Base-by-base conservation (phyloP, 2,113 vertebrate genomes). In the Chitala chitala region DNA sequence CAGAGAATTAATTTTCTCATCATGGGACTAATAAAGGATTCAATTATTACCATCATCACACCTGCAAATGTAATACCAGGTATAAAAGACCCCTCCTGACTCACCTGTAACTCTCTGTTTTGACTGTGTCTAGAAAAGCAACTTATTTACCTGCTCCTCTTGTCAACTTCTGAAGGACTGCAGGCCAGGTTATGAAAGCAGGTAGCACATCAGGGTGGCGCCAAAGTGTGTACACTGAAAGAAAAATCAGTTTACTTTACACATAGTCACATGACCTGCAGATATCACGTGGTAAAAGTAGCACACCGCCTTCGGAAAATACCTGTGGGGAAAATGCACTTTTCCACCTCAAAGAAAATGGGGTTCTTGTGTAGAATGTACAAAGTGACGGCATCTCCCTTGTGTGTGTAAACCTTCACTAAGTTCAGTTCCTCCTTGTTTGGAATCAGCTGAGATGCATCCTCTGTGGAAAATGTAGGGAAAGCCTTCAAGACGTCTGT, bases 391-490 rank as follows among this genome's bases (percentile, higher is more conserved):
- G 91, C 81, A 66, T 97, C 94, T 78, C 96, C 96, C 84, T 92
- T 95, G 81, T 98, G 94, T 46, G 87, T 84, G 44, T 94, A 92
- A 42, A 95, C 79, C 86, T 95, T 98, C 75, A 98, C 83, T 56
- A 94, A 77, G 76, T 90, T 98, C 76, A 98, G 80, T 61, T 98
- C 94, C 13, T 98, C 95, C 87, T 98, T 99, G 85, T 89, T 93
- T 48, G 96, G 94, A 51, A 98, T 64, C 38, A 98, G 84, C 71
- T 95, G 90, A 2, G 90, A 85, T 71, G 94, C 40, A 50, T 95
- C 88, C 36, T 93, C 89, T 0, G 87, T 53, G 22, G 89, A 91
- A 22, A 98, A 87, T 3, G 70, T 76, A 10, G 95, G 91, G 78
- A 97, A 97, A 50, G 91, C 86, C 33, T 86, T 71, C 2, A 89